Base-by-base conservation (phyloP, 2,797 vertebrate species). In the Tinamus major region DNA sequence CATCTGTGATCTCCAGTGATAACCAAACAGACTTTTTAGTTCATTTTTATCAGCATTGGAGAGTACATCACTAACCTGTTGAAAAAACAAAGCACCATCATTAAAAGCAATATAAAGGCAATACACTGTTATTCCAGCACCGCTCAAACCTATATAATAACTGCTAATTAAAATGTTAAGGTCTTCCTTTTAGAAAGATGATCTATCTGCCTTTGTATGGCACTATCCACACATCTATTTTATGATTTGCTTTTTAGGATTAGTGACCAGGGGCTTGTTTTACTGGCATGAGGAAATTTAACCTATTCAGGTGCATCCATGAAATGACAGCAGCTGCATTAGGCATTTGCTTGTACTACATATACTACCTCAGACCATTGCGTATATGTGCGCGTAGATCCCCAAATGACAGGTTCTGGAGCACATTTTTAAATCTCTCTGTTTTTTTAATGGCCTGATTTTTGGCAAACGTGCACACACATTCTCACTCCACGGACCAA, bases 1-100 rank as follows among this genome's bases (percentile, higher is more conserved):
- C 87, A 85, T 92, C 89, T 94, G 83, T 77, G 91, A 63, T 76
- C 91, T 27, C 42, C 76, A 42, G 63, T 58, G 85, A 79, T 80
- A 90, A 88, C 80, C 77, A 82, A 75, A 75, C 67, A 90, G 59
- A 72, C 55, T 87, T 93, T 85, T 39, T 3, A 63, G 68, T 79
- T 77, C 4, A 4, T 79, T 94, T 95, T 92, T 67, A 53, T 78
- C 67, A 93, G 67, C 31, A 6, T n/a, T 33, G 79, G 67, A 24
- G 63, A 90, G 56, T 51, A 90, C 61, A 44, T 90, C 53, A 23
- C 7, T 27, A 80, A 42, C 2, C 1, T 55, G 13, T 77, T 63
- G 63, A 64, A 79, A 92, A 85, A 79, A 26, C 8, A 80, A 89
- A 85, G 69, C 2, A 3, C 41, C 65, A 49, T 19, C 59, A 48